Base-by-base conservation (phyloP, 2,113 vertebrate genomes). In the Colius striatus region DNA sequence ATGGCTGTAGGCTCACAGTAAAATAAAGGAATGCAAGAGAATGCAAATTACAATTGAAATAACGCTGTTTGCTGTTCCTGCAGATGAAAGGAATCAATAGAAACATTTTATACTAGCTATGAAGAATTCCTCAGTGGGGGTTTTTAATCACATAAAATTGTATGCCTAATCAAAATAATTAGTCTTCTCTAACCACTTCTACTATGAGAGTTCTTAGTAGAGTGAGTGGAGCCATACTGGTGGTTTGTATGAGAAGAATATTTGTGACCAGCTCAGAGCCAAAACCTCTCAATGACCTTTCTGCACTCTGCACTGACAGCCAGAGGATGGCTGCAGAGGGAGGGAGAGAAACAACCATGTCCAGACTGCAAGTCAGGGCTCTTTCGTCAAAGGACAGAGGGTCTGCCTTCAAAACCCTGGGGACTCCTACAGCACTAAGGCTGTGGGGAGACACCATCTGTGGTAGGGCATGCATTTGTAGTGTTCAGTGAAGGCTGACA, bases 361-460 rank as follows among this genome's bases (percentile, higher is more conserved):
- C 29, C 9, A 47, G 34, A 3, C 78, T 53, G 78, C 65, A 67
- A 30, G 11, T 0, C 9, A 53, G 36, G 15, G 6, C 1, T 57
- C 16, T 61, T 72, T 27, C 17, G 47, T 80, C 48, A 34, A 58
- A 62, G 73, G 13, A 53, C 41, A 78, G 82, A 53, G 25, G 2
- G 2, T 6, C 12, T 60, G 1, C 17, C n/a, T 41, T 67, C 62
- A 74, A 51, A 77, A 32, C 4, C 2, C 12, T 1, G 0, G 21
- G 9, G 48, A 54, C 8, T 47, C 70, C 22, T 18, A 16, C 22
- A 83, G 13, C 8, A 27, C 8, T 51, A 54, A n/a, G 51, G 47
- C 34, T 78, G 10, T 9, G 13, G 3, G 17, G 22, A 62, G 7
- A 25, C 38, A 83, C 16, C 43, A 34, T 57, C 43, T 84, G 13